Conservation (phyloP, 2,888 invertebrate genomes). For the Anticlea derivata region DNA sequence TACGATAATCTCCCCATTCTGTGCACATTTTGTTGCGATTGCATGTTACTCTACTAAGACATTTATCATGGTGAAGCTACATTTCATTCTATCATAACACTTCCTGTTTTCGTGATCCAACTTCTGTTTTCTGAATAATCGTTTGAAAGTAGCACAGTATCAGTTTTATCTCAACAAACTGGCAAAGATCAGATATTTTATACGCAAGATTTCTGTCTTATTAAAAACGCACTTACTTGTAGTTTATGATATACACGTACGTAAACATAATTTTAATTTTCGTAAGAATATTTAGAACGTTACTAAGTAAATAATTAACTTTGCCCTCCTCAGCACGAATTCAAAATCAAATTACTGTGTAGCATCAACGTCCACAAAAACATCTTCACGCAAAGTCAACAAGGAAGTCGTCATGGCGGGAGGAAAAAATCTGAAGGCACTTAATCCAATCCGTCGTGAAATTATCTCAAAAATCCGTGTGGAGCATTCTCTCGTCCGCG, state of each 20-base stretch:
- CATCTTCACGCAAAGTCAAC: slow-evolving; percentile 31
- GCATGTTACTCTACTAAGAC: slow-evolving; percentile 44
- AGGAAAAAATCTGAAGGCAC: slow-evolving; percentile 42
- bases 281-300: background rate
- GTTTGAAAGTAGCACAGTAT: background rate
- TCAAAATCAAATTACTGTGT: slow-evolving; percentile 8
- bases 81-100: slow-evolving; percentile 1
- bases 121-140: slow-evolving; percentile 2
- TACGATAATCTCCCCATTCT: slow-evolving; percentile 65
- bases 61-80: slow-evolving; percentile 4
- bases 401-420: slow-evolving; percentile 32
- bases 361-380: slow-evolving; percentile 16
- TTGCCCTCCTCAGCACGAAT: background rate
- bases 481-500: slow-evolving; percentile 64
- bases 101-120: slow-evolving; percentile 6
- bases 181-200: background rate
- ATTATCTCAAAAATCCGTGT: slow-evolving; percentile 53
- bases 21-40: slow-evolving; percentile 46
- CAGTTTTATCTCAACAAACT: background rate
- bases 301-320: slow-evolving; percentile 12
- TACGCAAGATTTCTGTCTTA: background rate
- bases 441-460: slow-evolving; percentile 42
- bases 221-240: slow-evolving; percentile 4
- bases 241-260: background rate
- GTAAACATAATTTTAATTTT: background rate